Percentiles rank a stretch among this genome's conserved stretches.
Evolutionary conservation across 2,888 invertebrate genomes (phyloP).

Genomic region (Theodoxus fluviatilis): DNA sequence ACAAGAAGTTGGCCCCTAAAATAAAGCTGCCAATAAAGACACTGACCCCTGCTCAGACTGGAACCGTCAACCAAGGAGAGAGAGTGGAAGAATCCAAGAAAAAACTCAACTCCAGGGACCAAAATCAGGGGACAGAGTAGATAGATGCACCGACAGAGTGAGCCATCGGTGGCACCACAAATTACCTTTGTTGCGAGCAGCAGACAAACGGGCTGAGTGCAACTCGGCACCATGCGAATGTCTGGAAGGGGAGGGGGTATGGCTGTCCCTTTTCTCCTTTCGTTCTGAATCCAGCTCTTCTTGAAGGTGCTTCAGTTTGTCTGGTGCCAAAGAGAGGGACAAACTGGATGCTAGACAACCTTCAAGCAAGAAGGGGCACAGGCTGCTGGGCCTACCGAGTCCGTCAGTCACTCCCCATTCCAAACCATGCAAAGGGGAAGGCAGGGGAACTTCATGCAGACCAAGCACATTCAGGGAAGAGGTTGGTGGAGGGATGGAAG

Average conservation of each 20-base stretch:
- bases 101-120: neutral
- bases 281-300: slow-evolving; percentile 46
- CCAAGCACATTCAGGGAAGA: too few relatives aligned
- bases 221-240: slow-evolving; percentile 27
- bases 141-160: neutral
- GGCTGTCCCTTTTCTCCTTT: slow-evolving; percentile 29
- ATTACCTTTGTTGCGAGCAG: slow-evolving; percentile 37
- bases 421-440: too few relatives aligned
- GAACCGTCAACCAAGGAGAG: too few relatives aligned
- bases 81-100: neutral
- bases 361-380: neutral
- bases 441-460: too few relatives aligned
- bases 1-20: too few relatives aligned
- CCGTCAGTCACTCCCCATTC: too few relatives aligned
- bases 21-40: too few relatives aligned
- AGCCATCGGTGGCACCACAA: neutral
- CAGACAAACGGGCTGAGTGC: slow-evolving; percentile 27
- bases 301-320: slow-evolving; percentile 44
- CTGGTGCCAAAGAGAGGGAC: too few relatives aligned
- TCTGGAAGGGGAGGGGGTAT: slow-evolving; percentile 27
- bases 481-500: too few relatives aligned
- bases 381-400: too few relatives aligned
- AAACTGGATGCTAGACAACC: too few relatives aligned
- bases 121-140: neutral
- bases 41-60: too few relatives aligned